Conservation (phyloP, 2,888 invertebrate species). For the Cerastoderma edule region DNA sequence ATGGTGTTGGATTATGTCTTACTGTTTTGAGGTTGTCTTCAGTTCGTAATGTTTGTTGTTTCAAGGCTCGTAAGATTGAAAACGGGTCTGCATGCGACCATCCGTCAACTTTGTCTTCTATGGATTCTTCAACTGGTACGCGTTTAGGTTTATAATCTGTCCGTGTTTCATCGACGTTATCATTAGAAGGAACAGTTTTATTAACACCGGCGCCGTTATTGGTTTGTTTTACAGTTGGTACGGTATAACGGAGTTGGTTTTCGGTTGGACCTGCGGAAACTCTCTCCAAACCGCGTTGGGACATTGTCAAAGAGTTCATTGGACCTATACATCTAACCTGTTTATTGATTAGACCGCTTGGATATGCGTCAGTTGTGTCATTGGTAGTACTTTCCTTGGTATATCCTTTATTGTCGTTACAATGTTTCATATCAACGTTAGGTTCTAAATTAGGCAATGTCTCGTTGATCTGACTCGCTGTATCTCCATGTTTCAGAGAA, state of each 20-base stretch:
- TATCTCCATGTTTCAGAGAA: neutral
- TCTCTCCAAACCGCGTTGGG: neutral
- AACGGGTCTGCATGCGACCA: slow-evolving; percentile 10
- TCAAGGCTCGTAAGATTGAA: slow-evolving; percentile 10
- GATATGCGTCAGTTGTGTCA: no score
- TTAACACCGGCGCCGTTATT: neutral
- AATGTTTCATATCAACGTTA: no score
- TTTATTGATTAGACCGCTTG: no score
- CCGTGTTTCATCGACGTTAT: neutral
- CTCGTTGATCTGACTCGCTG: neutral
- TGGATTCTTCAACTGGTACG: neutral
- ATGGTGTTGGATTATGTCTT: no score
- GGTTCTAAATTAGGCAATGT: no score
- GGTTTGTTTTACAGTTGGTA: neutral
- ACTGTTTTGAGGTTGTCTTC: slow-evolving; percentile 18
- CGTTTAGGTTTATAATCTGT: neutral
- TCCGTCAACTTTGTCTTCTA: neutral
- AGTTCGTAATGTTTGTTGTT: slow-evolving; percentile 7
- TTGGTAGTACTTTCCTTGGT: no score
- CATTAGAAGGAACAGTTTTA: no score
- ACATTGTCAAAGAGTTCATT: neutral
- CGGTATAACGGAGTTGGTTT: neutral
- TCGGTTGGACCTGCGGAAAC: neutral
- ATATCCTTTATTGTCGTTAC: no score
- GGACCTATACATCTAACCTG: no score